Evolutionary conservation across 2,888 invertebrate genomes (phyloP).

Genomic region (Drosophila buzzatii): DNA sequence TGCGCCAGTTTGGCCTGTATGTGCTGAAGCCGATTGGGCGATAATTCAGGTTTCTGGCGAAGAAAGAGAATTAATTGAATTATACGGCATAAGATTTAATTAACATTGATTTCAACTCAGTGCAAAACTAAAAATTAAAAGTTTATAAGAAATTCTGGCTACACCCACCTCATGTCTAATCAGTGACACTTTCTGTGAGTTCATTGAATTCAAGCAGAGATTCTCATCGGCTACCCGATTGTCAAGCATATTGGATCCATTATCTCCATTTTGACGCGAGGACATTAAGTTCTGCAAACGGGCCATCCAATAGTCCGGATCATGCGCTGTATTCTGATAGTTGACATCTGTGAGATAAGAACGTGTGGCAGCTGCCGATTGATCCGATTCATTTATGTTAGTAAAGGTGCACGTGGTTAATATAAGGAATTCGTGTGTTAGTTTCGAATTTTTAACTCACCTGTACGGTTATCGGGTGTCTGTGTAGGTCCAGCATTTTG

Average conservation of each 20-base stretch:
- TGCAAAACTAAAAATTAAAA: not conserved
- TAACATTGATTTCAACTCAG: not conserved
- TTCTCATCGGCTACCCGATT: slow-evolving; percentile 85
- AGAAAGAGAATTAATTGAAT: slow-evolving; percentile 12
- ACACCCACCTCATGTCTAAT: slow-evolving; percentile 83
- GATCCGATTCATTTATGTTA: slow-evolving; percentile 46
- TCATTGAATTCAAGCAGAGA: slow-evolving; percentile 83
- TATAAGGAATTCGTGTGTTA: slow-evolving; percentile 14
- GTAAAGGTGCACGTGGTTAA: slow-evolving; percentile 56
- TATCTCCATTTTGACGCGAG: slow-evolving; percentile 72
- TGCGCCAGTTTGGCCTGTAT: slow-evolving; percentile 85
- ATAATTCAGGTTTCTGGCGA: slow-evolving; percentile 83
- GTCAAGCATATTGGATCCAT: slow-evolving; percentile 80
- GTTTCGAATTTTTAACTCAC: slow-evolving; percentile 40
- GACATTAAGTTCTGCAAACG: slow-evolving; percentile 82
- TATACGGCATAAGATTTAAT: not conserved
- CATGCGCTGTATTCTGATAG: slow-evolving; percentile 69
- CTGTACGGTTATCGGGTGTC: slow-evolving; percentile 69
- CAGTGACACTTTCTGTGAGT: slow-evolving; percentile 83
- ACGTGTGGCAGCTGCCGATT: slow-evolving; percentile 72
- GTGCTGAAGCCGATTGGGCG: slow-evolving; percentile 84
- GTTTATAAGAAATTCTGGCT: not conserved
- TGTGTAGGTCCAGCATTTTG: slow-evolving; percentile 52
- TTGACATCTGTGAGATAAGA: slow-evolving; percentile 79
- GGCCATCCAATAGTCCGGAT: slow-evolving; percentile 85